Percentiles rank a stretch among this genome's conserved stretches.
phyloP scores from a whole-genome alignment of 2,888 invertebrate species.

The Clusia tigrina region DNA sequence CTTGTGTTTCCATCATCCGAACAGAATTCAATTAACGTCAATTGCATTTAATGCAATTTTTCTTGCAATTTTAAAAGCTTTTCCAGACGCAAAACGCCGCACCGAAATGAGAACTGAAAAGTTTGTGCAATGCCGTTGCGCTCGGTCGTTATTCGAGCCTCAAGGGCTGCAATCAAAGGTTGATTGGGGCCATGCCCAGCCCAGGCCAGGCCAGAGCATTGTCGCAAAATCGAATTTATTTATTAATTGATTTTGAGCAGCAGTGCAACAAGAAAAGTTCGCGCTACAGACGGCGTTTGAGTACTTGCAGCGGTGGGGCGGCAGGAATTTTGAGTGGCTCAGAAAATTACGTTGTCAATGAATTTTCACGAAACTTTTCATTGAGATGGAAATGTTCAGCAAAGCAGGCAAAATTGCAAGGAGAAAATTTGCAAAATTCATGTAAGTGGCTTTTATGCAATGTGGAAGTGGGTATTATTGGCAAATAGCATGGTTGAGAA shows the following conservation, averaged over 20 bases:
- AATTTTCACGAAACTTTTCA: too few relatives aligned
- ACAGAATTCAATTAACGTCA: conserved; percentile 6
- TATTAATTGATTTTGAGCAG: neutral
- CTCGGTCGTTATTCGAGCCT: neutral
- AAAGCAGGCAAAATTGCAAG: too few relatives aligned
- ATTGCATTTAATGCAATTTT: conserved; percentile 2
- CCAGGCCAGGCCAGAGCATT: neutral
- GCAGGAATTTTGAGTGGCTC: too few relatives aligned
- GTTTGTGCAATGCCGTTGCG: neutral
- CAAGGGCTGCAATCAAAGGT: neutral
- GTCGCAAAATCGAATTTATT: conserved; percentile 7
- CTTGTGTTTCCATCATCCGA: neutral
- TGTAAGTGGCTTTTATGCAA: too few relatives aligned
- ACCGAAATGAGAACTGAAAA: neutral
- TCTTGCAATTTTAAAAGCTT: conserved; percentile 2
- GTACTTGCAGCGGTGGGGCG: neutral
- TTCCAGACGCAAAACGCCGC: neutral
- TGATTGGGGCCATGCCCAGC: too few relatives aligned
- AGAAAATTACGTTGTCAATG: too few relatives aligned
- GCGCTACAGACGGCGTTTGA: neutral
- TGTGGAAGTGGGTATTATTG: too few relatives aligned
- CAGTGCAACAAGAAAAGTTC: neutral
- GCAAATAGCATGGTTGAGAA: too few relatives aligned
- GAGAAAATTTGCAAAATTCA: too few relatives aligned
- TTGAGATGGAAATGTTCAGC: too few relatives aligned